These are phyloP conservation scores for Zosterops hypoxanthus DNA, from an alignment of 2,113 vertebrate species.

Conservation along the genomic window DNA sequence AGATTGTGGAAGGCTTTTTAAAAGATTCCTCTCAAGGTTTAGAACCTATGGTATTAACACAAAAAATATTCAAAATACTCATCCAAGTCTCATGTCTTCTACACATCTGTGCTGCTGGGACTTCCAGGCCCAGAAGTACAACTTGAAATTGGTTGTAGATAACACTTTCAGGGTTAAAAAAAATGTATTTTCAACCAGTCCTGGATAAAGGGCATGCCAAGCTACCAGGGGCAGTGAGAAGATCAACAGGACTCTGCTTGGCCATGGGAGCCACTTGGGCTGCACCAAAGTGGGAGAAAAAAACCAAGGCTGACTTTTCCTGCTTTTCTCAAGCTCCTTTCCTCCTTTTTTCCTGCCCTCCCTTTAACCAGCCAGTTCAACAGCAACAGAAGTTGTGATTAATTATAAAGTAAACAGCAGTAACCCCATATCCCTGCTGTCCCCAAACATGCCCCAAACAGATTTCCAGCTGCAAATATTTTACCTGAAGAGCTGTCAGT, in stretches of 20 bases:
- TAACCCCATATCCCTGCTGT: not conserved
- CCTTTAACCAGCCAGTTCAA: not conserved
- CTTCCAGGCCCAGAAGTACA: not conserved
- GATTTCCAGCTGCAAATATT: not conserved
- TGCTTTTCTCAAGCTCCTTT: not conserved
- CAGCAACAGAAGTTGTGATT: not conserved
- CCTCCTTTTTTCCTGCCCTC: not conserved
- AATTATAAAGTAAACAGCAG: not conserved
- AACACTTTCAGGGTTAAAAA: not conserved
- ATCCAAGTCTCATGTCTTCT: not conserved
- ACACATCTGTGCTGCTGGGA: not conserved
- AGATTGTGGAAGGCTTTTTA: slow-evolving; percentile 85
- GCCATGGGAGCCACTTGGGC: not conserved
- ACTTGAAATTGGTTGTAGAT: not conserved
- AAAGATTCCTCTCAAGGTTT: slow-evolving; percentile 88
- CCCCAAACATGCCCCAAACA: not conserved
- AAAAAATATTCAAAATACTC: not conserved
- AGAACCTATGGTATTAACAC: slow-evolving; percentile 81
- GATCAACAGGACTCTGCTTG: not conserved
- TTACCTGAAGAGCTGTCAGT: slow-evolving; percentile 83
- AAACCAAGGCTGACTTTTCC: not conserved
- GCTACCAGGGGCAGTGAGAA: not conserved
- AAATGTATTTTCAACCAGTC: not conserved
- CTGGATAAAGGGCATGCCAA: not conserved
- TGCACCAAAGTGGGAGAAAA: not conserved